These are phyloP conservation scores for Pseudoatta argentina DNA, from an alignment of 1,140 invertebrate species.

Conservation along the genomic window DNA sequence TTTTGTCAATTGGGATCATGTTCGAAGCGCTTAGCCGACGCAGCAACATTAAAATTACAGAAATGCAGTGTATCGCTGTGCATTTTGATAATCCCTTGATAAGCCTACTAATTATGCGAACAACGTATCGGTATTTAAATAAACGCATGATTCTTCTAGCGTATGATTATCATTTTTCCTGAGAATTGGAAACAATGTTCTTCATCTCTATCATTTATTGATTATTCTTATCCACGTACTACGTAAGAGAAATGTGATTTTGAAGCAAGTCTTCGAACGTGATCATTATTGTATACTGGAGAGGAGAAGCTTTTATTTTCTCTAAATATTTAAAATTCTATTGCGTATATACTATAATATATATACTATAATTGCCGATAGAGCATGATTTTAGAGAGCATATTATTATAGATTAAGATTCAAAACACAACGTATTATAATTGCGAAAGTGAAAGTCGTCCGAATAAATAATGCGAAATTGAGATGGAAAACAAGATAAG, in stretches of 20 bases:
- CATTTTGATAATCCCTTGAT: background rate
- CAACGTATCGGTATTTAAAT: slow-evolving; percentile 17
- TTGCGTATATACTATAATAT: no score
- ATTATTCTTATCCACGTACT: slow-evolving; percentile 1
- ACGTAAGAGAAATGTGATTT: background rate
- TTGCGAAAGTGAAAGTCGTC: slow-evolving; percentile 32
- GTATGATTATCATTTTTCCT: background rate
- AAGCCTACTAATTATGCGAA: background rate
- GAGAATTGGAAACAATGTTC: background rate
- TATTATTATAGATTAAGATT: slow-evolving; percentile 36
- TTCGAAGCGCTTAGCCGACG: slow-evolving; percentile 4
- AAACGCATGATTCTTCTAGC: background rate
- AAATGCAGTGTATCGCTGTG: background rate
- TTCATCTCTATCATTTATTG: background rate
- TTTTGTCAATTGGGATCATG: background rate
- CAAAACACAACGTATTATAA: slow-evolving; percentile 6
- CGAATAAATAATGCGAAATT: slow-evolving; percentile 21
- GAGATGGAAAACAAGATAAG: slow-evolving; percentile 1
- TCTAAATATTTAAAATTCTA: slow-evolving; percentile 39
- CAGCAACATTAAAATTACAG: background rate
- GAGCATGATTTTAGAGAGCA: slow-evolving; percentile 25
- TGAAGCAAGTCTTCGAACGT: slow-evolving; percentile 20
- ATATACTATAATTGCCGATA: slow-evolving; percentile 29
- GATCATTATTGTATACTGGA: background rate
- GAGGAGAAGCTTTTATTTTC: slow-evolving; percentile 16